Base-by-base conservation (phyloP, 2,888 invertebrate genomes). In the Alitta virens region DNA sequence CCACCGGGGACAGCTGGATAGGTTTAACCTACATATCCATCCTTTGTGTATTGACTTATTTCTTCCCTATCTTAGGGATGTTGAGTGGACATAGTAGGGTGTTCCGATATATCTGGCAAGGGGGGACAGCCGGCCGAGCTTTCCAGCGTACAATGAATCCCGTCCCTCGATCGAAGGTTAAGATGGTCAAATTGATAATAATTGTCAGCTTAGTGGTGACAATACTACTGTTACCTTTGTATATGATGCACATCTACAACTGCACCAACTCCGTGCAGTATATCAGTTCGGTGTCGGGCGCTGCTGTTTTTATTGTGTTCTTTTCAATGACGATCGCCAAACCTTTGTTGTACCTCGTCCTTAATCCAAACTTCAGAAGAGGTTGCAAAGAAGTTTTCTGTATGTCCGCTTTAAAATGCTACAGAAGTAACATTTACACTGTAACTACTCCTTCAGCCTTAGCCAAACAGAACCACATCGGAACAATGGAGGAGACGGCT, bases 321-420 rank as follows among this genome's bases (percentile, higher is more conserved):
- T 71, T 71, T 46, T 53, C 65, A 14, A 68, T 73, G 12, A 69
- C 73, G 2, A 68, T 72, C 0, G 40, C 71, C 33, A 79, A 78
- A 59, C 78, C 79, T 0, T 43, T 72, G 1, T 63, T 77, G n/a
- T 80, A 80, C 64, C 68, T 78, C 26, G 68, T 70, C 24, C 75
- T 67, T 60, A 80, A 80, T 64, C 70, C 77, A 2, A 80, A 79
- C 70, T 80, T 80, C 68, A 66, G 78, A n/a, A 70, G 80, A 3
- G 80, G 80, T 1, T 78, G 77, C 60, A 72, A 73, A 46, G 80
- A 80, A 65, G 75, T 79, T 38, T 71, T 79, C 56, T 80, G 79
- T 61, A 75, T 79, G 75, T 75, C 77, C 2, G 70, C 71, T 3
- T 74, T 78, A 73, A 72, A 72, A 54, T 79, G 79, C 55, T 79